These are phyloP conservation scores for Gymnopithys bicolor DNA, from an alignment of 2,797 vertebrate genomes.

Conservation along the genomic window DNA sequence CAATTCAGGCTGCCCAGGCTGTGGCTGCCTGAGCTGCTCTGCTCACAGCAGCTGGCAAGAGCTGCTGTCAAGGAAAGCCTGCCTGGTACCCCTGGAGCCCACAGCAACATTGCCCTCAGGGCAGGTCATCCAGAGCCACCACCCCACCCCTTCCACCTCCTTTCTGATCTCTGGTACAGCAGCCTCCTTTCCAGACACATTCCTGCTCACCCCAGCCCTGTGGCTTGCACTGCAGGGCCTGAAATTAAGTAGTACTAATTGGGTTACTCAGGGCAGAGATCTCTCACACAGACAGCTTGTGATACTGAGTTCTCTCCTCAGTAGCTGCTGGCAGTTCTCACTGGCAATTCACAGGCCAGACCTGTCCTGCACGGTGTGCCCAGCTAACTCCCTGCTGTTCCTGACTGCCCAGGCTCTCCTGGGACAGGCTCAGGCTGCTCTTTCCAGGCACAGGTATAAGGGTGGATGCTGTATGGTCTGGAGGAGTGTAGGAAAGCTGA, in stretches of 20 bases:
- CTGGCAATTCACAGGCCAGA: background rate
- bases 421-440: background rate
- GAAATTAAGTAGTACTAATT: background rate
- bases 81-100: background rate
- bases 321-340: background rate
- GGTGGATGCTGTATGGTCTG: fast-evolving
- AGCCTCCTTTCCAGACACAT: background rate
- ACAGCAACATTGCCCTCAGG: background rate
- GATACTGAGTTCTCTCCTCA: background rate
- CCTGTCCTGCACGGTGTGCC: background rate
- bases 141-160: background rate
- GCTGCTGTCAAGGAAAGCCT: background rate
- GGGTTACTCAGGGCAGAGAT: background rate
- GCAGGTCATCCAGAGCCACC: background rate
- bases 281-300: background rate
- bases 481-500: background rate
- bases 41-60: background rate
- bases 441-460: background rate
- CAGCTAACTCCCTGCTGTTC: background rate
- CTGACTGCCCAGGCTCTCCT: background rate
- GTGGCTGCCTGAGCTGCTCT: background rate
- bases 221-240: background rate
- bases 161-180: fast-evolving
- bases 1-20: background rate
- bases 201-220: background rate